These are phyloP conservation scores for Rhegmatorhina hoffmannsi DNA, from an alignment of 2,113 vertebrate genomes.

Conservation along the genomic window DNA sequence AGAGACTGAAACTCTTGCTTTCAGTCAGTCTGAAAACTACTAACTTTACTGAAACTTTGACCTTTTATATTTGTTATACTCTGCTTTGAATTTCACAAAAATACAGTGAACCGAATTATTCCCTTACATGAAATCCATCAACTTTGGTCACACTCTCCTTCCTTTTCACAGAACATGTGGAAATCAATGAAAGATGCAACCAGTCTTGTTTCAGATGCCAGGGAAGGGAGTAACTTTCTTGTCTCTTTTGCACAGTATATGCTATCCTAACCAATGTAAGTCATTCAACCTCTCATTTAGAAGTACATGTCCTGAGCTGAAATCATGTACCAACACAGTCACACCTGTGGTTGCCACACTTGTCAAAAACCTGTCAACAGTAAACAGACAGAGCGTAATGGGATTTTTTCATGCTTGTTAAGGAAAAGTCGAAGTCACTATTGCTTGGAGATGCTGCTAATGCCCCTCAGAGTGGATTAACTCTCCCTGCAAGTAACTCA, in stretches of 20 bases:
- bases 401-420: not conserved
- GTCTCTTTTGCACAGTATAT: not conserved
- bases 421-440: not conserved
- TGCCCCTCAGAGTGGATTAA: not conserved
- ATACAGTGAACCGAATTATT: not conserved
- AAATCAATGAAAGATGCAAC: not conserved
- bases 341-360: not conserved
- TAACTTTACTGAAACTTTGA: not conserved
- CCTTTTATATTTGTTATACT: not conserved
- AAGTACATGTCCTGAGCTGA: not conserved
- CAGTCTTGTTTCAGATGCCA: not conserved
- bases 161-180: not conserved
- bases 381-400: not conserved
- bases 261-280: not conserved
- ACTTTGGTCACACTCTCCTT: not conserved
- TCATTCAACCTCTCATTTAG: not conserved
- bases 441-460: not conserved
- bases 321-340: rapidly evolving
- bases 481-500: not conserved
- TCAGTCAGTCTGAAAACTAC: not conserved
- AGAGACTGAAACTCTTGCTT: not conserved
- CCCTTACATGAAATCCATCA: not conserved
- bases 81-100: not conserved
- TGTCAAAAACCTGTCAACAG: not conserved
- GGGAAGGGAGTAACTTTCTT: not conserved